phyloP scores from a whole-genome alignment of 2,888 invertebrate genomes.

The Ochropleura plecta region DNA sequence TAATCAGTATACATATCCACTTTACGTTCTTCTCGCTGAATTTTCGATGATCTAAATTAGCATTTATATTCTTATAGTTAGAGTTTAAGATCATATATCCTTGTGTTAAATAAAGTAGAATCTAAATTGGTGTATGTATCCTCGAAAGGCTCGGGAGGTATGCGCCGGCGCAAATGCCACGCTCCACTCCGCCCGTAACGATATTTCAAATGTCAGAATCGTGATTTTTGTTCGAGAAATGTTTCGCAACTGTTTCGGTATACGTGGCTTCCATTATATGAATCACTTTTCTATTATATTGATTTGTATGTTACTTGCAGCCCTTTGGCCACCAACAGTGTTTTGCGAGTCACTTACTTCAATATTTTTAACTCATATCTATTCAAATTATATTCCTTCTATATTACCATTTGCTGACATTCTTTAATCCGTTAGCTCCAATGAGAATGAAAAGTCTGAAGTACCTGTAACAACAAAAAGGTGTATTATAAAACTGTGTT shows the following conservation, averaged over 20 bases:
- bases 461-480: slow-evolving; percentile 54
- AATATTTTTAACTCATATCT: background rate
- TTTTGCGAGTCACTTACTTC: background rate
- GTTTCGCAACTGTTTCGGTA: slow-evolving; percentile 80
- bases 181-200: slow-evolving; percentile 83
- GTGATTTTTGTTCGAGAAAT: slow-evolving; percentile 88
- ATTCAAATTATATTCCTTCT: background rate
- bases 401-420: background rate
- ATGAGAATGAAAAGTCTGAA: background rate
- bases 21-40: slow-evolving; percentile 23
- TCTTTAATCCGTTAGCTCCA: background rate
- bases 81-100: slow-evolving; percentile 42
- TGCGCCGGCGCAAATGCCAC: slow-evolving; percentile 85
- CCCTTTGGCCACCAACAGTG: slow-evolving; percentile 18
- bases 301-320: slow-evolving; percentile 4
- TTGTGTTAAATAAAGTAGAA: slow-evolving; percentile 44
- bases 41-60: slow-evolving; percentile 33
- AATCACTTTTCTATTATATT: slow-evolving; percentile 51
- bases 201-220: slow-evolving; percentile 88
- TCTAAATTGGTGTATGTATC: slow-evolving; percentile 64
- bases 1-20: slow-evolving; percentile 42
- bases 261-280: slow-evolving; percentile 56
- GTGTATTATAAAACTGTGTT: background rate
- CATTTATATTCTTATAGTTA: slow-evolving; percentile 23
- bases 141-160: slow-evolving; percentile 77